Base-by-base conservation (phyloP, 2,113 vertebrate species). In the Cephalopterus ornatus region DNA sequence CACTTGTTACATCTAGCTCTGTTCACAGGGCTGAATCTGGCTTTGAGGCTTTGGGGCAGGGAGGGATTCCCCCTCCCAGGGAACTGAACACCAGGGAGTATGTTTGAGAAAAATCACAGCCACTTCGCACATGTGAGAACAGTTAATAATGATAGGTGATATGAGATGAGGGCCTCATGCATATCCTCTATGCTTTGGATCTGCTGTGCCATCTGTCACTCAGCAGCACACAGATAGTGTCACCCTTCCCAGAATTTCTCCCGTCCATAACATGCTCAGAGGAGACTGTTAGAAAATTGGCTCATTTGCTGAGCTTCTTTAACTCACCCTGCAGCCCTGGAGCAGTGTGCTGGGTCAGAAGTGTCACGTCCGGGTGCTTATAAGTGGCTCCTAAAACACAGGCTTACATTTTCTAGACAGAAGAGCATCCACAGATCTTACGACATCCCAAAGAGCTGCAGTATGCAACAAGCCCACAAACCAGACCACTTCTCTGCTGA, bases 181-280 rank as follows among this genome's bases (percentile, higher is more conserved):
- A 41, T 92, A 78, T 88, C 75, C 53, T 90, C 82, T 19, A 10
- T 56, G 46, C 53, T 95, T 86, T 27, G 47, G 88, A 88, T 95
- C 88, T 96, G 88, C 78, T 71, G 50, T 90, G 88, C 90, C 88
- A 93, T 94, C 95, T 95, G 95, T 74, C 93, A 94, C 56, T 88
- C 75, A 94, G 81, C 58, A 85, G 87, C 67, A 72, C 32, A 68
- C 19, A 85, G 80, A 67, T 18, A 91, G 68, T 65, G 59, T 78
- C 85, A 78, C 65, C 72, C 93, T 94, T 90, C 82, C 65, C 56
- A 72, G 70, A 78, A 93, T 78, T 61, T 65, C 44, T 88, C 47
- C 83, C 32, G n/a, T 44, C 73, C 32, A 0, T 89, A 79, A 84
- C 3, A 10, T 0, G 0, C 75, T 83, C 67, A 71, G 55, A 71